Evolutionary conservation across 2,113 vertebrate species (phyloP), one percentile per base, ranked within the genome.

Genomic region (Rafetus swinhoei): DNA sequence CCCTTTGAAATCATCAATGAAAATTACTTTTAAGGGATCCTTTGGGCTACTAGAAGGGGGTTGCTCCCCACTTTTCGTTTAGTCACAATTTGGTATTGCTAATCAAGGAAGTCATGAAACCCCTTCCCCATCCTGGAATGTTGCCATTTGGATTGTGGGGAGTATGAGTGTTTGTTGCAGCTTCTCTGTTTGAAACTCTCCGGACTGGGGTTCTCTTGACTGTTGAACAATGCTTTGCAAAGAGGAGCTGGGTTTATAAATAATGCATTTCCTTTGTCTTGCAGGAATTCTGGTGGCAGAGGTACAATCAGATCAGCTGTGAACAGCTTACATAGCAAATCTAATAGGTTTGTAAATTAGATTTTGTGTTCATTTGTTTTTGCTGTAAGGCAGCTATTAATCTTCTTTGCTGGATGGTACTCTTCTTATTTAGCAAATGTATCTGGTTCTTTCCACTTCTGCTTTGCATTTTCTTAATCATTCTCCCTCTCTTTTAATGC

Each of bases 291-390:
- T 97, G 98, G 98, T 98, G 98, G 98, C 97, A 98, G 98, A 97
- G 98, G 98, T 96, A 98, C 98, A 94, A 98, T 98, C 98, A 98
- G 98, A 98, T 98, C 98, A 97, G 98, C 98, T 97, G 97, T 98
- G 95, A 98, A 98, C 96, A 98, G 96, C 96, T 98, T 99, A 97
- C 97, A 98, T 97, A 98, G 98, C 91, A 99, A 98, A 98, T 98
- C 98, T 88, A 99, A 98, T 98, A 99, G 99, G 99, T 99, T 98
- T 98, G 99, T 98, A 98, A 98, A 98, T 98, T 98, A 98, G 97
- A 98, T 98, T 98, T 98, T 98, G 97, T 98, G 97, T 98, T 98
- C 97, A 98, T 98, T 98, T 98, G 97, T 98, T 98, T 98, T 98
- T 98, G 98, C 98, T 98, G 96, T 97, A 97, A 98, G 98, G 98